Evolutionary conservation across 2,797 vertebrate species (phyloP).

Genomic region (Chrosomus eos): DNA sequence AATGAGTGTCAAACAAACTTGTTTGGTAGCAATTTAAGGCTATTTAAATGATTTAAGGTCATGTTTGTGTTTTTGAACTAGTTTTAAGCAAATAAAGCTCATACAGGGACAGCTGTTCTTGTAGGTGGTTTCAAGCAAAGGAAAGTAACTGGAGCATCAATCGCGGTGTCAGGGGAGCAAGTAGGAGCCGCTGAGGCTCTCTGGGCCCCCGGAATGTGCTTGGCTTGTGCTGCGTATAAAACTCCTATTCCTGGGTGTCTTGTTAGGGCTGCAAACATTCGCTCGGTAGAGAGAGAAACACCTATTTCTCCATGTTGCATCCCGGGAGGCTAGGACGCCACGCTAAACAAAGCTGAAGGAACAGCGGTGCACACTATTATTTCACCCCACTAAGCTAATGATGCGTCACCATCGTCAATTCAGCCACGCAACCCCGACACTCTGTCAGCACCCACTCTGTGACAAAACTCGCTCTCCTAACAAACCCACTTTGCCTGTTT

Average conservation of each 20-base stretch:
- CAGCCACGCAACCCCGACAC: constrained; percentile 39
- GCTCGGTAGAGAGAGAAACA: constrained; percentile 53
- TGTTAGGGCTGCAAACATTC: constrained; percentile 64
- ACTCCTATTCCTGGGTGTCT: constrained; percentile 64
- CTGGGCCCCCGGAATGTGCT: constrained; percentile 54
- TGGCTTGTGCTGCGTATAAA: constrained; percentile 56
- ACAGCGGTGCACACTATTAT: constrained; percentile 38
- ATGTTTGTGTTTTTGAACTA: constrained; percentile 46
- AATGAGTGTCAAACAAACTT: constrained; percentile 38
- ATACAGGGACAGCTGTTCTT: constrained; percentile 24
- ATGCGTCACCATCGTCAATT: constrained; percentile 43
- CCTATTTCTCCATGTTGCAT: constrained; percentile 54
- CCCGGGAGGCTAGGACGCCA: constrained; percentile 47
- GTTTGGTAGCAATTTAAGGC: constrained; percentile 29
- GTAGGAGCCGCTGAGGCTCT: constrained; percentile 39
- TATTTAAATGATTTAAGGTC: constrained; percentile 56
- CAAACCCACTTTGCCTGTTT: constrained; percentile 23
- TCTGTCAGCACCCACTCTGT: constrained; percentile 44
- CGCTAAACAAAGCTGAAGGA: constrained; percentile 54
- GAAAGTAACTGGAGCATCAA: constrained; percentile 55
- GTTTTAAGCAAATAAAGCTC: constrained; percentile 56
- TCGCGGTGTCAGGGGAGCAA: constrained; percentile 37
- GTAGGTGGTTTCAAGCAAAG: constrained; percentile 29
- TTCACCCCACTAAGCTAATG: constrained; percentile 54
- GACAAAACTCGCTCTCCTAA: constrained; percentile 40